These are phyloP conservation scores for Drosophila grimshawi DNA, from an alignment of 1,140 invertebrate species.

Conservation along the genomic window DNA sequence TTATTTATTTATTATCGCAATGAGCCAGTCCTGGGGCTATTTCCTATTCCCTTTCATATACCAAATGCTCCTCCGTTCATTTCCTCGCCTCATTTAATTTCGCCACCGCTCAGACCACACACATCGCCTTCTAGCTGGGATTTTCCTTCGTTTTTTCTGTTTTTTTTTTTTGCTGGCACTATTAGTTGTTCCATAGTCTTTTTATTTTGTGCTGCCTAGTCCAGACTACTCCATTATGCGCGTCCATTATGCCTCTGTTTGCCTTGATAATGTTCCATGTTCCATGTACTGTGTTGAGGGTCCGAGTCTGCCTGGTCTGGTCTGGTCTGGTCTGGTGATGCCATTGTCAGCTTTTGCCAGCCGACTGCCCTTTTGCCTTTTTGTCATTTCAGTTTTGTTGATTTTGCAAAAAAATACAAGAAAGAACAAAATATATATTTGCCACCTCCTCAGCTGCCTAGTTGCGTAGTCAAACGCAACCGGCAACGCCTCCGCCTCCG, in stretches of 20 bases:
- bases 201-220: constrained; percentile 11
- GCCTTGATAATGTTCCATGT: constrained; percentile 72
- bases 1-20: constrained; percentile 81
- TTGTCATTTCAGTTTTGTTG: constrained; percentile 81
- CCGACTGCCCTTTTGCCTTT: constrained; percentile 74
- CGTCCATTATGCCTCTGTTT: constrained; percentile 77
- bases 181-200: constrained; percentile 54
- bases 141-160: constrained; percentile 17
- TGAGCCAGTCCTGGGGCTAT: constrained; percentile 66
- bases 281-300: constrained; percentile 48
- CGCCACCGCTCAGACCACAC: constrained; percentile 58
- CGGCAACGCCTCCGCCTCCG: not conserved
- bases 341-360: constrained; percentile 54
- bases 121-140: constrained; percentile 37
- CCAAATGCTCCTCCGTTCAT: constrained; percentile 30
- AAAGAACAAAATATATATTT: constrained; percentile 42
- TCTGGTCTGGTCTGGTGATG: constrained; percentile 44
- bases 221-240: constrained; percentile 35
- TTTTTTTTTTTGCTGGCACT: constrained; percentile 39
- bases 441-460: constrained; percentile 54
- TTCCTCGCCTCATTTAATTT: constrained; percentile 50
- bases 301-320: constrained; percentile 26
- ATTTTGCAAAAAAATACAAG: constrained; percentile 68
- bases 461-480: constrained; percentile 27
- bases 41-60: constrained; percentile 10